Evolutionary conservation across 2,113 vertebrate species (phyloP), one percentile per base, ranked within the genome.

Genomic region (Oplegnathus fasciatus): DNA sequence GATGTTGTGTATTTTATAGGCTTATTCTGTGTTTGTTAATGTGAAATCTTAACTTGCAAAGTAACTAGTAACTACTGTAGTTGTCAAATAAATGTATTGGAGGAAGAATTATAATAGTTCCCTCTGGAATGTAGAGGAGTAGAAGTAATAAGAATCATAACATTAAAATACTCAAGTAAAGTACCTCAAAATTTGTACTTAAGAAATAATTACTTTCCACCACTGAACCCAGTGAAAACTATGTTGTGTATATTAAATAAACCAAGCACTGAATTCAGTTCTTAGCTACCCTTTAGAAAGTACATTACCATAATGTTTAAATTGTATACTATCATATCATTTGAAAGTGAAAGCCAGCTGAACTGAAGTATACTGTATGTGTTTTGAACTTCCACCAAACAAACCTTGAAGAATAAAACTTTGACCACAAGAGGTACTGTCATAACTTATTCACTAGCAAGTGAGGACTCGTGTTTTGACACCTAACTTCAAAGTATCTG

Each of bases 401-500:
- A 91, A 84, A 90, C 69, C 83, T 90, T 81, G 73, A 91, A 84
- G 82, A 90, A 83, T 76, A 55, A 78, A 75, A 89, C 58, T 91
- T 82, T 90, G 89, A 90, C 91, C 89, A 92, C 72, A 78, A 81
- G 84, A 85, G 84, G 62, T 70, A 58, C 75, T 75, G 85, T 89
- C 87, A 93, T 94, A 55, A 93, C 86, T 91, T 92, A 93, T 93
- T 94, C 90, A 89, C 85, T 20, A 84, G 74, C 83, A 86, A 82
- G 91, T 76, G 78, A 83, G 88, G 85, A 88, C 69, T 90, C 70
- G 28, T 91, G 87, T 91, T 93, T 90, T 91, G 88, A 93, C 89
- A 90, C 90, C 86, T 71, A n/a, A 87, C 94, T 94, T 94, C 94
- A 94, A 94, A 94, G 93, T 66, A 74, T 76, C 79, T 68, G 46